These are phyloP conservation scores for Neolamprologus toae DNA, from an alignment of 2,113 vertebrate species.

Conservation along the genomic window DNA sequence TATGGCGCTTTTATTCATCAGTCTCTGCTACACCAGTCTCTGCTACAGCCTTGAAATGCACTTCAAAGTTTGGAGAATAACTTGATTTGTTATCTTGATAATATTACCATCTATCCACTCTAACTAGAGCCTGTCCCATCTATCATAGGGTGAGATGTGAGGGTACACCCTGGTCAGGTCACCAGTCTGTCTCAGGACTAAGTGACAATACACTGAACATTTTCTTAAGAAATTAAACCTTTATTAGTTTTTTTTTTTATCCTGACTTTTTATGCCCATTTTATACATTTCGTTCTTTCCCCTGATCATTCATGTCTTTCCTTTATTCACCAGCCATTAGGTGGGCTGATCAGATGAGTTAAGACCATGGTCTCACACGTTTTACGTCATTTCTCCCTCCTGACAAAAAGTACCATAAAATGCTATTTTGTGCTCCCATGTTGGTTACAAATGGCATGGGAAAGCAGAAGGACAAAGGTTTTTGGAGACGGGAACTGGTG, in stretches of 20 bases:
- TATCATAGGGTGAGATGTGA: not conserved
- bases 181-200: not conserved
- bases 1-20: not conserved
- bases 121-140: not conserved
- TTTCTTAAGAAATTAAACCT: not conserved
- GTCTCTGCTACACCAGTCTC: not conserved
- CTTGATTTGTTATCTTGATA: not conserved
- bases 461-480: slow-evolving; percentile 26
- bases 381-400: not conserved
- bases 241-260: not conserved
- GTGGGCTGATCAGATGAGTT: not conserved
- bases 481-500: not conserved
- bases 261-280: not conserved
- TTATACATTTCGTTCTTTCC: not conserved
- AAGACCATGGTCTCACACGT: not conserved
- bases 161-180: not conserved
- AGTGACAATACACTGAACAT: not conserved
- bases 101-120: not conserved
- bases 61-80: not conserved
- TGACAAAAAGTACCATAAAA: slow-evolving; percentile 50
- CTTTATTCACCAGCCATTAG: not conserved
- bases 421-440: slow-evolving; percentile 10
- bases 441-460: slow-evolving; percentile 28
- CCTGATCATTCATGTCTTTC: not conserved
- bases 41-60: not conserved